phyloP scores from a whole-genome alignment of 2,888 invertebrate genomes.

The Ophion obscuratus region DNA sequence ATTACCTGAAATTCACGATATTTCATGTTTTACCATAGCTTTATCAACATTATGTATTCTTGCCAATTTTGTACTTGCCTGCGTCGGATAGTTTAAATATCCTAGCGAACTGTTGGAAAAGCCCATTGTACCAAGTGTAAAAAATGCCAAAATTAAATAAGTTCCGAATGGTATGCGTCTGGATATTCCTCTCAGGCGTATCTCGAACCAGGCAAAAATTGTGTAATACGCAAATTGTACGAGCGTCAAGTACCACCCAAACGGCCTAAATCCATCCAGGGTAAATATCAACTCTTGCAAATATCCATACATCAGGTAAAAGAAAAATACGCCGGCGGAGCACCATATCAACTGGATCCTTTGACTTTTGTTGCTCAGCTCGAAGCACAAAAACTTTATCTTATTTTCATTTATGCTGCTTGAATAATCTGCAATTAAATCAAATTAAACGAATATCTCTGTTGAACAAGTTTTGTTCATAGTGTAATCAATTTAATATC shows the following conservation, averaged over 20 bases:
- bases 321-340: slow-evolving; percentile 92
- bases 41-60: background rate
- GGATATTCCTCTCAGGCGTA: slow-evolving; percentile 86
- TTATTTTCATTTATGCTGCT: slow-evolving; percentile 22
- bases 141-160: slow-evolving; percentile 92
- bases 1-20: slow-evolving; percentile 87
- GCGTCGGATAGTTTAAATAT: slow-evolving; percentile 98
- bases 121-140: slow-evolving; percentile 98
- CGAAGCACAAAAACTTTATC: slow-evolving; percentile 90
- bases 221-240: slow-evolving; percentile 96
- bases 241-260: slow-evolving; percentile 96
- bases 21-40: background rate
- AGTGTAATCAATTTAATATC: background rate
- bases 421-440: slow-evolving; percentile 28
- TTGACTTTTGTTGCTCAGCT: slow-evolving; percentile 88
- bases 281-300: slow-evolving; percentile 94
- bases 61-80: slow-evolving; percentile 81
- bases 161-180: slow-evolving; percentile 92
- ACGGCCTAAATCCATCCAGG: slow-evolving; percentile 94
- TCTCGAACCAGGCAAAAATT: slow-evolving; percentile 91
- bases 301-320: slow-evolving; percentile 96
- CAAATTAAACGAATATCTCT: background rate
- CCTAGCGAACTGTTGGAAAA: slow-evolving; percentile 97
- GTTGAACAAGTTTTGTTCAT: background rate
- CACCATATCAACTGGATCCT: slow-evolving; percentile 91